These are phyloP conservation scores for Luehdorfia chinensis DNA, from an alignment of 1,140 invertebrate species.

Conservation along the genomic window DNA sequence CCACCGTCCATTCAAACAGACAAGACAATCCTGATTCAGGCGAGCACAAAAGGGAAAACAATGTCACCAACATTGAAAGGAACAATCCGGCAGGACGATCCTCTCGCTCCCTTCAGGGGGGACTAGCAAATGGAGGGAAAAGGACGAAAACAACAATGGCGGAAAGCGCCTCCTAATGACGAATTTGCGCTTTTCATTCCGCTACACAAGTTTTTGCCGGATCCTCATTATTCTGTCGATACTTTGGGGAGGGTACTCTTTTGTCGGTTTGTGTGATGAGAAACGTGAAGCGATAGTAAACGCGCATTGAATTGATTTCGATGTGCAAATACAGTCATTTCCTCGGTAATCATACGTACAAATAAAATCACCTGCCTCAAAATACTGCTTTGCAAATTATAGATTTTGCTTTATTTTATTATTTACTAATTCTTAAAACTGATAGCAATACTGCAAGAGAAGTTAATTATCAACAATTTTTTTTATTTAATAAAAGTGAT, in stretches of 20 bases:
- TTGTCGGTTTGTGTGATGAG: conserved; percentile 54
- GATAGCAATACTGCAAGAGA: too few species aligned
- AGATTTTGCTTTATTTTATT: too few species aligned
- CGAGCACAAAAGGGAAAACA: conserved; percentile 75
- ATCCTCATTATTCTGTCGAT: conserved; percentile 72
- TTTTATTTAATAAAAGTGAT: too few species aligned
- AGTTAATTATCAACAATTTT: too few species aligned
- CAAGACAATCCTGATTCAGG: conserved; percentile 78
- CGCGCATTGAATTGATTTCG: conserved; percentile 9
- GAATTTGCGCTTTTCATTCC: conserved; percentile 77
- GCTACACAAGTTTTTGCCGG: conserved; percentile 75
- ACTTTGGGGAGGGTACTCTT: conserved; percentile 62
- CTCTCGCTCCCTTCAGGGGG: conserved; percentile 46
- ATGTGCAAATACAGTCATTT: too few species aligned
- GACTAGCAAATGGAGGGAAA: conserved; percentile 31
- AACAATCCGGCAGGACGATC: conserved; percentile 73
- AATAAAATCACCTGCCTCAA: too few species aligned
- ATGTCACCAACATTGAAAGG: conserved; percentile 76
- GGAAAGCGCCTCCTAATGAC: conserved; percentile 74
- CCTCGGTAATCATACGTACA: background rate
- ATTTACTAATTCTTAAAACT: too few species aligned
- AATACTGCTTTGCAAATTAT: too few species aligned
- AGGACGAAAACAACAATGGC: conserved; percentile 64
- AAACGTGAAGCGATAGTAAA: conserved; percentile 46
- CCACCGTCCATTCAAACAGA: conserved; percentile 74